Evolutionary conservation across 2,113 vertebrate species (phyloP).

Genomic region (Australoheros scitulus): DNA sequence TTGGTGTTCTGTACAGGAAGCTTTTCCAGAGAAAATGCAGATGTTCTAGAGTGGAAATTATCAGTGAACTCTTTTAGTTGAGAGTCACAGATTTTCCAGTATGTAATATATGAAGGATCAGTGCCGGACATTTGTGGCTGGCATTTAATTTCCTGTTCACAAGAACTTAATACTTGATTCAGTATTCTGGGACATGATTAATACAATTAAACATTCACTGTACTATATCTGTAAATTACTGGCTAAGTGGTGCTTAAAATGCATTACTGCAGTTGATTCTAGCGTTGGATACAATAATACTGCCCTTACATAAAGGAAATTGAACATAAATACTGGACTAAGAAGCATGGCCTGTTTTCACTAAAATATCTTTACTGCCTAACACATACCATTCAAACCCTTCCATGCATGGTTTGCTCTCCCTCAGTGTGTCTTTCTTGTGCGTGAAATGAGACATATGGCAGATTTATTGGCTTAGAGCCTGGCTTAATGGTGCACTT

Average conservation of each 20-base stretch:
- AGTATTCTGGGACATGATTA: conserved; percentile 20
- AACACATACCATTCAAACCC: conserved; percentile 36
- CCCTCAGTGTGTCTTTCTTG: conserved; percentile 31
- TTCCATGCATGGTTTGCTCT: conserved; percentile 15
- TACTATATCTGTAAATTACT: conserved; percentile 36
- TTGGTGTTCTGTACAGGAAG: not conserved
- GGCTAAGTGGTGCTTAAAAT: not conserved
- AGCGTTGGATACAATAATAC: conserved; percentile 31
- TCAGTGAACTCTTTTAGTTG: not conserved
- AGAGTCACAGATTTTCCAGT: not conserved
- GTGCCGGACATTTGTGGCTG: not conserved
- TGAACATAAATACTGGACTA: conserved; percentile 13
- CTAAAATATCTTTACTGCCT: conserved; percentile 13
- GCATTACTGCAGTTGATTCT: not conserved
- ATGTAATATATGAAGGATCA: not conserved
- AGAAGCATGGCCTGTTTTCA: not conserved
- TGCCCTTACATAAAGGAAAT: not conserved
- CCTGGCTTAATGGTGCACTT: conserved; percentile 56
- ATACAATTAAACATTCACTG: conserved; percentile 23
- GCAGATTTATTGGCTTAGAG: conserved; percentile 51
- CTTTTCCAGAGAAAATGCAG: not conserved
- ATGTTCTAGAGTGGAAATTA: not conserved
- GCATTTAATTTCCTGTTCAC: conserved; percentile 48
- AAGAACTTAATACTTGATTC: conserved; percentile 15
- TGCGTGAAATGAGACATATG: conserved; percentile 46